These are phyloP conservation scores for Epinotia brunnichana DNA, from an alignment of 2,888 invertebrate species.

Conservation along the genomic window DNA sequence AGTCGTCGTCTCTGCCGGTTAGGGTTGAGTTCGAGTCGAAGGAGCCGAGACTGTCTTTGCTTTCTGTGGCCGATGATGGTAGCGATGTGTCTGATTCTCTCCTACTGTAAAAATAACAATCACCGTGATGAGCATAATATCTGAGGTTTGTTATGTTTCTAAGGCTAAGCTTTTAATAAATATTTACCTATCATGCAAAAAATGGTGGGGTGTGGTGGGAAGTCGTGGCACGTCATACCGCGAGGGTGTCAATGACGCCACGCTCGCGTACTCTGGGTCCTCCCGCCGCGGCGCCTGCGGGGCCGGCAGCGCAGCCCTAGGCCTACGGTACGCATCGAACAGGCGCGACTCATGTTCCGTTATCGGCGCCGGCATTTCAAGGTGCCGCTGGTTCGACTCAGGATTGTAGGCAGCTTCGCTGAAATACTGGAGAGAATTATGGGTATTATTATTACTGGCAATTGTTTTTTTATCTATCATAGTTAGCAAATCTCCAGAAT, in stretches of 20 bases:
- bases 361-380: constrained; percentile 79
- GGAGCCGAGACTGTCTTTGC: constrained; percentile 87
- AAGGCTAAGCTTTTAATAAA: neutral
- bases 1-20: constrained; percentile 88
- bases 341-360: constrained; percentile 80
- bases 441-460: constrained; percentile 41
- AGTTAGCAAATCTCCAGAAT: neutral
- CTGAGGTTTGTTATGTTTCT: neutral
- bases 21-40: constrained; percentile 87
- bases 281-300: constrained; percentile 71
- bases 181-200: constrained; percentile 75
- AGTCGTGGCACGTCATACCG: constrained; percentile 68
- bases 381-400: constrained; percentile 89
- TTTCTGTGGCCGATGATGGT: constrained; percentile 86
- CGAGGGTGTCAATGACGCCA: constrained; percentile 71
- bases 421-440: constrained; percentile 87
- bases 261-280: constrained; percentile 79
- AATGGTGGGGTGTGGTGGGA: constrained; percentile 67
- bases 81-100: constrained; percentile 85
- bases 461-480: too few species aligned
- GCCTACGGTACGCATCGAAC: constrained; percentile 79
- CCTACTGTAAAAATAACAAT: constrained; percentile 63
- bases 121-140: constrained; percentile 23
- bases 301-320: constrained; percentile 71
- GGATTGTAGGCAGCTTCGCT: constrained; percentile 96